These are phyloP conservation scores for human DNA, from an alignment of 2,113 vertebrate species.

Conservation along the genomic window GRCh38 chr11:91465501-91466000, in stretches of 20 bases:
- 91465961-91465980: not conserved
- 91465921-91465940: not conserved
- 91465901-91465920: not conserved
- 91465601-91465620: not conserved
- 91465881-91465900: too few species aligned
- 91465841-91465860: not conserved
- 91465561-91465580: not conserved
- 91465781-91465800: not conserved
- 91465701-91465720: accelerated
- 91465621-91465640: not conserved
- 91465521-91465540: not conserved
- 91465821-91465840: not conserved
- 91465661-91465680: accelerated
- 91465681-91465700: not conserved
- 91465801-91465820: too few species aligned
- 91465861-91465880: not conserved
- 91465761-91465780: not conserved
- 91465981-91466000: not conserved
- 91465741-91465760: not conserved
- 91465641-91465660: not conserved
- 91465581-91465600: not conserved
- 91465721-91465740: not conserved
- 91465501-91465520: not conserved
- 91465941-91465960: not conserved
- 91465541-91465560: not conserved